phyloP scores from a whole-genome alignment of 2,113 vertebrate species.

The Psettodes erumei region DNA sequence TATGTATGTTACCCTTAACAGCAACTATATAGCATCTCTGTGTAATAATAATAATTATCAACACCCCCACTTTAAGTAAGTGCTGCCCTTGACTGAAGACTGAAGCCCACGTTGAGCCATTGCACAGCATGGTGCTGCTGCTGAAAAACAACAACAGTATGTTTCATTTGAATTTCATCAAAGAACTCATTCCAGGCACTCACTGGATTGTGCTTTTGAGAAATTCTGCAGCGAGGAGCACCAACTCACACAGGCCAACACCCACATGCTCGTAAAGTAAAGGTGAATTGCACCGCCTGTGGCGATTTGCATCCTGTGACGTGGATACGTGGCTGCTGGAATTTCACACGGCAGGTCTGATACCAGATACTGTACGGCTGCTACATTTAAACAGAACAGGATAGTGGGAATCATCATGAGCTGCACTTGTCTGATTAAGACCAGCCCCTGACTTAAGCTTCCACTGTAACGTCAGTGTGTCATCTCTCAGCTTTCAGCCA shows the following conservation, averaged over 20 bases:
- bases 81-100: not conserved
- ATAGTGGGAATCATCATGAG: conserved; percentile 40
- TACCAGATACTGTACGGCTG: conserved; percentile 24
- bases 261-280: conserved; percentile 73
- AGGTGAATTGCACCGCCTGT: conserved; percentile 68
- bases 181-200: conserved; percentile 50
- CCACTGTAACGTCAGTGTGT: not conserved
- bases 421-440: conserved; percentile 32
- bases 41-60: not conserved
- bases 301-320: conserved; percentile 66
- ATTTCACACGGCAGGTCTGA: conserved; percentile 38
- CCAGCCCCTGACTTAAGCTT: no score
- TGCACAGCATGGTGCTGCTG: conserved; percentile 9
- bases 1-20: not conserved
- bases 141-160: not conserved
- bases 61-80: not conserved
- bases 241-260: conserved; percentile 49
- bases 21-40: not conserved
- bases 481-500: not conserved
- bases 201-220: conserved; percentile 24
- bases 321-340: conserved; percentile 35
- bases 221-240: conserved; percentile 46
- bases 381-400: conserved; percentile 12
- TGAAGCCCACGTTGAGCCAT: conserved; percentile 15
- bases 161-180: conserved; percentile 60